Evolutionary conservation across 2,113 vertebrate species (phyloP).

Genomic region (Chiloscyllium plagiosum): DNA sequence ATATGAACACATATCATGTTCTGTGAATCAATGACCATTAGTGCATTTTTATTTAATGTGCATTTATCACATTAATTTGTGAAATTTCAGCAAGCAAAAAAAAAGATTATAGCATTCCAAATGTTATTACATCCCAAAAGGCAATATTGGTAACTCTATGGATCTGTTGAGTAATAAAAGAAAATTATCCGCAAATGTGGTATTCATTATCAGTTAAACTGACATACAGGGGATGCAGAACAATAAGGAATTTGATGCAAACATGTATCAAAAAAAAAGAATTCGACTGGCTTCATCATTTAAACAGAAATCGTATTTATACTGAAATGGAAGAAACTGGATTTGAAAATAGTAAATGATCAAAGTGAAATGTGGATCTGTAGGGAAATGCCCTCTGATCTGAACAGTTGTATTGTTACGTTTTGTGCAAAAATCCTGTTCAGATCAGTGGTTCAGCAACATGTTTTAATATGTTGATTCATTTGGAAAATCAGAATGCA

Average conservation of each 20-base stretch:
- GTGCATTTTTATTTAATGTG: background rate
- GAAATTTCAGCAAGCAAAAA: slow-evolving; percentile 21
- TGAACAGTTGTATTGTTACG: background rate
- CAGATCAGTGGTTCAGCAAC: background rate
- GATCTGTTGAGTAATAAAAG: background rate
- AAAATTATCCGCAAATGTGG: background rate
- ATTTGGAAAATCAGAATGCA: background rate
- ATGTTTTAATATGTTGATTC: background rate
- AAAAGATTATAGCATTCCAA: background rate
- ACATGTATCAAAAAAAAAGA: background rate
- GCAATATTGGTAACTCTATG: background rate
- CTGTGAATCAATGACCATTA: background rate
- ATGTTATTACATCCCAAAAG: background rate
- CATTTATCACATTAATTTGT: background rate
- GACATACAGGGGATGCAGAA: background rate
- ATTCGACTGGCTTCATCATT: background rate
- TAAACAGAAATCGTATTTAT: background rate
- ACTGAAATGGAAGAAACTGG: background rate
- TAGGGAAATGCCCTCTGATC: background rate
- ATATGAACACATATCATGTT: background rate
- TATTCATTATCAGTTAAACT: background rate
- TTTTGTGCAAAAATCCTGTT: background rate
- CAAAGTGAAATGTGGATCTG: background rate
- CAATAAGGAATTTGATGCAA: background rate
- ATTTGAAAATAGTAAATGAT: background rate